A percentile compares a stretch with the other conserved stretches of the same genome.
Conservation (phyloP, 2,113 vertebrate species). For the Dinomys branickii region DNA sequence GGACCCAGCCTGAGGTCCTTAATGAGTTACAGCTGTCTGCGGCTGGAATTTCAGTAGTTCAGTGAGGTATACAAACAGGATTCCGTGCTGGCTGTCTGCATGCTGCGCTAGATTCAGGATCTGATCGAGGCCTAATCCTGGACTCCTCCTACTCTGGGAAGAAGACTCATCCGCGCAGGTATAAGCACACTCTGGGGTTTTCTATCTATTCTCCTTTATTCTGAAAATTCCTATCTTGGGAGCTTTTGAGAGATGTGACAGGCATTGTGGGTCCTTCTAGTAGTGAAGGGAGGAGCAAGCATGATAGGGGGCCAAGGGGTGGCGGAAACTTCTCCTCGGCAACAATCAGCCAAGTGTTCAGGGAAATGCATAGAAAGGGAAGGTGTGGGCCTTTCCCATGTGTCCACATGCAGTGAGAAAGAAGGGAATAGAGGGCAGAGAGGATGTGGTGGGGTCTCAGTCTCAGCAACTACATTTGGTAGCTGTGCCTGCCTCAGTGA, state of each 20-base stretch:
- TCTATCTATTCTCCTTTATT: not conserved
- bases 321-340: not conserved
- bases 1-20: constrained; percentile 90
- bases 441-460: not conserved
- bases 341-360: not conserved
- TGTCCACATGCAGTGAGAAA: not conserved
- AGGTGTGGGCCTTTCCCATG: not conserved
- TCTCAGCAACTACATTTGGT: not conserved
- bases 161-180: not conserved
- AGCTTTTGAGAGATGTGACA: not conserved
- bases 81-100: constrained; percentile 12
- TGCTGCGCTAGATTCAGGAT: not conserved
- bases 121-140: not conserved
- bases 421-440: not conserved
- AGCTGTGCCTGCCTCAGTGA: not conserved
- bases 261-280: not conserved
- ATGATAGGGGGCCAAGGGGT: not conserved
- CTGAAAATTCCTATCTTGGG: not conserved
- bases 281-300: not conserved
- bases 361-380: not conserved
- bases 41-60: constrained; percentile 85
- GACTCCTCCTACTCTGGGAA: not conserved
- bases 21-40: constrained; percentile 86
- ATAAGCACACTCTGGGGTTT: not conserved
- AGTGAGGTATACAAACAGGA: constrained; percentile 88